Conservation (phyloP, 2,888 invertebrate species). For the Endotricha flammealis region DNA sequence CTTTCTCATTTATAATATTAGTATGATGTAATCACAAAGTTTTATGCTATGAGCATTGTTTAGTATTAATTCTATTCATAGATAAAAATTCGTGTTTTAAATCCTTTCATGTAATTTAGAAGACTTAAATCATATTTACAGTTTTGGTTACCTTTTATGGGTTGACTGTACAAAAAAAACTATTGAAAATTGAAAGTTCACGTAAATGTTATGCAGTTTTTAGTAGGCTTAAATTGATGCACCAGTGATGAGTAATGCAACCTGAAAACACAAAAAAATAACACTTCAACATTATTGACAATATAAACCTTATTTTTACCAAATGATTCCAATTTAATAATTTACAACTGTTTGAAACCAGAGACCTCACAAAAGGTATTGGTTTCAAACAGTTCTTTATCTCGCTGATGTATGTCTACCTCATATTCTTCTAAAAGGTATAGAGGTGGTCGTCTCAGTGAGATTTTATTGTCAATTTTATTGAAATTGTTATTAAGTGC, state of each 20-base stretch:
- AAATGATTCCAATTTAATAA: conserved; percentile 23
- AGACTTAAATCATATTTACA: too few relatives aligned
- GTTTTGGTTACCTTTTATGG: too few relatives aligned
- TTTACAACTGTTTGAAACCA: conserved; percentile 6
- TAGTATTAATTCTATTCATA: too few relatives aligned
- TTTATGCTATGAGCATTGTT: too few relatives aligned
- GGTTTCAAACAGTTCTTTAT: conserved; percentile 21
- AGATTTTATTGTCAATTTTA: conserved; percentile 27
- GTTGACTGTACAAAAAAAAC: too few relatives aligned
- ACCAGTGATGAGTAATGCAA: conserved; percentile 48
- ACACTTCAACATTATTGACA: conserved; percentile 32
- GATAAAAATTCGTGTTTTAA: too few relatives aligned
- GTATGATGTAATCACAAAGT: too few relatives aligned
- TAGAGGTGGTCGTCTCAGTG: conserved; percentile 15
- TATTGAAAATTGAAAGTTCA: too few relatives aligned
- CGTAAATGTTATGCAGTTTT: too few relatives aligned
- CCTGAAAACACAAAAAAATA: conserved; percentile 43
- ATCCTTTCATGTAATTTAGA: too few relatives aligned
- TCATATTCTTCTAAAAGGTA: conserved; percentile 28
- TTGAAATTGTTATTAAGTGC: conserved; percentile 41
- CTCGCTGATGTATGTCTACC: conserved; percentile 23
- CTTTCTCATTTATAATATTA: too few relatives aligned
- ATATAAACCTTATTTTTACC: conserved; percentile 7
- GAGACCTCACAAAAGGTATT: neutral
- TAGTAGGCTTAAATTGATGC: too few relatives aligned